Evolutionary conservation across 2,888 invertebrate species (phyloP).

Genomic region (Spodoptera exigua): DNA sequence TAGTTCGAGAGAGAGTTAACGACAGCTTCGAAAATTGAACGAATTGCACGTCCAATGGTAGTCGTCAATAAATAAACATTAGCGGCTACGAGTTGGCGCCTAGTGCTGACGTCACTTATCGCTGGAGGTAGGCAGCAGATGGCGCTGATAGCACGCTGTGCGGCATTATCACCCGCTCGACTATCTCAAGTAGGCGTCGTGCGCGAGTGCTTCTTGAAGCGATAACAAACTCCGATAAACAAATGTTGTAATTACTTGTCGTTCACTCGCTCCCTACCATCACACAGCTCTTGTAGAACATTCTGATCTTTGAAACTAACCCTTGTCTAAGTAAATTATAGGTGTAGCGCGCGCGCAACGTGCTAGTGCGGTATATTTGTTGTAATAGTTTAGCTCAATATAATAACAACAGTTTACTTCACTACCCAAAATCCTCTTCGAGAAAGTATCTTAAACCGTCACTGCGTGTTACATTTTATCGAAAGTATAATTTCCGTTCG

Average conservation of each 20-base stretch:
- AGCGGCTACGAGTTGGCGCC: constrained; percentile 9
- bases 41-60: no score
- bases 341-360: no score
- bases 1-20: no score
- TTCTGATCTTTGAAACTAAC: no score
- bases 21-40: no score
- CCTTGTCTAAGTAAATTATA: no score
- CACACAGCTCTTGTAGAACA: no score
- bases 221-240: constrained; percentile 36
- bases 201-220: constrained; percentile 35
- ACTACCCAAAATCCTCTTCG: no score
- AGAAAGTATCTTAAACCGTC: no score
- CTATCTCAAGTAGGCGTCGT: constrained; percentile 38
- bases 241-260: constrained; percentile 28
- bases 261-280: constrained; percentile 4
- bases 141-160: constrained; percentile 10
- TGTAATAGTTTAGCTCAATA: no score
- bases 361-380: no score
- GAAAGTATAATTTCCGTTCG: constrained; percentile 15
- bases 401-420: no score
- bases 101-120: constrained; percentile 36
- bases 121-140: constrained; percentile 17
- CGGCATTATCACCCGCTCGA: constrained; percentile 24
- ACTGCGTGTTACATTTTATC: constrained; percentile 11
- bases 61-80: constrained; percentile 21